Base-by-base conservation (phyloP, 2,888 invertebrate genomes). In the Bruchidius siliquastri region DNA sequence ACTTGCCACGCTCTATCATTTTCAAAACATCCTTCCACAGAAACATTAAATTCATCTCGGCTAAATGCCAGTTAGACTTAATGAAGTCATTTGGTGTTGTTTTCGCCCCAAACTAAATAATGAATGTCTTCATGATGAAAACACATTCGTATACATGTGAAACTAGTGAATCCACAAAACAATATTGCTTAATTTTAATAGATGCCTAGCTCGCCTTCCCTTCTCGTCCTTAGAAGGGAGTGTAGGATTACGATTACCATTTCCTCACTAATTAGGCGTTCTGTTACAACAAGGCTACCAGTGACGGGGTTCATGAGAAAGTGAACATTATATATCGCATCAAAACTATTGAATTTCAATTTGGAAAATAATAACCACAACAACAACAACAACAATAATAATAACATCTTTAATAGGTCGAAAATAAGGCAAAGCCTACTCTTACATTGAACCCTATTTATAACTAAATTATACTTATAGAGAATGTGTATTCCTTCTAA, bases 181-280 rank as follows among this genome's bases (percentile, higher is more conserved):
- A 49, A 49, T 49, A 49, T 13, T 49, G 49, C 13, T 49, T 49
- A 49, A 49, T 49, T 49, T 49, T 49, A 49, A 49, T 49, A 49
- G 49, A 49, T 49, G 49, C 49, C 49, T 49, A 49, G 49, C 49
- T 49, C 18, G 49, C 49, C 49, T 49, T 8, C 49, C 49, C 49
- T 49, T 49, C 18, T 49, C 49, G 49, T 49, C 13, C 49, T 49
- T 49, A 13, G 49, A 49, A 49, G 49, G 49, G 49, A 49, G 49
- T 49, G 49, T 49, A 49, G 49, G 49, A 13, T 78, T 77, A 78
- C 79, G 80, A 81, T 81, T 81, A 80, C 76, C 78, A 76, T 78
- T 80, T 80, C 79, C 80, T 79, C 77, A 76, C 77, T 80, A 81
- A 81, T 80, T 80, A 80, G 77, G 79, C 76, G 77, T 79, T 78